Evolutionary conservation across 1,140 invertebrate genomes (phyloP).

Genomic region (Oreohelix idahoensis): DNA sequence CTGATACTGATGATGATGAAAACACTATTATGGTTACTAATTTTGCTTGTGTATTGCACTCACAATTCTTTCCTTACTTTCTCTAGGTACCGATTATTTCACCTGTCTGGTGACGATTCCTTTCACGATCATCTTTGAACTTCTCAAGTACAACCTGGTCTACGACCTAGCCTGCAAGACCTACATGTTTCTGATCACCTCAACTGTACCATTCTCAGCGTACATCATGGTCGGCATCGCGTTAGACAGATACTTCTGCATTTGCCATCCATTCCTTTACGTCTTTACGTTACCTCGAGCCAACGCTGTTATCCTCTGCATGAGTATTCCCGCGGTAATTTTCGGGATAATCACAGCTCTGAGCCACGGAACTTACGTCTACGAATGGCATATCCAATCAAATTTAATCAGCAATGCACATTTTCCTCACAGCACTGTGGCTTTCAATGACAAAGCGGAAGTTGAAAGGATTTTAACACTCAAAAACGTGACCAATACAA

Average conservation of each 20-base stretch:
- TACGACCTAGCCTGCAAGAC: constrained; percentile 60
- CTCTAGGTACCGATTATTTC: constrained; percentile 29
- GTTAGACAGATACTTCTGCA: constrained; percentile 66
- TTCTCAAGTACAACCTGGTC: constrained; percentile 41
- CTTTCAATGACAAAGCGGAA: not conserved
- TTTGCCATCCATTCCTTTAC: constrained; percentile 62
- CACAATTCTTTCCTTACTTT: too few species aligned
- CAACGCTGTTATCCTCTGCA: constrained; percentile 50
- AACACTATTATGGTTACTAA: too few species aligned
- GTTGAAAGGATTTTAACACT: not conserved
- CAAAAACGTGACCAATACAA: not conserved
- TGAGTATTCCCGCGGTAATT: constrained; percentile 49
- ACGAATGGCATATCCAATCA: not conserved
- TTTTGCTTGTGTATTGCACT: too few species aligned
- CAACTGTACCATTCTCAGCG: constrained; percentile 61
- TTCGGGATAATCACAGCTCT: constrained; percentile 61
- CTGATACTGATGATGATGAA: too few species aligned
- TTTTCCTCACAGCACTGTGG: not conserved
- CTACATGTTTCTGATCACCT: constrained; percentile 61
- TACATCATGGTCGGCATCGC: constrained; percentile 67
- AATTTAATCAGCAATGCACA: not conserved
- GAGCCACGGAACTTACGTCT: constrained; percentile 47
- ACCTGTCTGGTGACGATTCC: constrained; percentile 60
- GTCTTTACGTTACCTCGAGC: constrained; percentile 56
- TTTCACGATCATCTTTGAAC: constrained; percentile 54